These are phyloP conservation scores for Araneus ventricosus DNA, from an alignment of 1,140 invertebrate species.

Conservation along the genomic window DNA sequence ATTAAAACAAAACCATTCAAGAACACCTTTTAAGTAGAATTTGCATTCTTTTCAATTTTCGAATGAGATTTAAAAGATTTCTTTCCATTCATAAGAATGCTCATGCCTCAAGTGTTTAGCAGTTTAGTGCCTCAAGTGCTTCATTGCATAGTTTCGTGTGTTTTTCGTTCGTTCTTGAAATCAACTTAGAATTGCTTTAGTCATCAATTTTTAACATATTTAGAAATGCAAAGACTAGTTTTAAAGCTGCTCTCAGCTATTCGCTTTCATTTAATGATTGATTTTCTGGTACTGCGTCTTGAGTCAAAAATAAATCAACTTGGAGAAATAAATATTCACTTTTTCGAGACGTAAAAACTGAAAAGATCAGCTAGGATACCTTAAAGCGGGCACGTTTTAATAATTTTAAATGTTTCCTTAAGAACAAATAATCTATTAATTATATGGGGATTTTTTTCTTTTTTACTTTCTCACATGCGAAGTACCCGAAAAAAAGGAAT, in stretches of 20 bases:
- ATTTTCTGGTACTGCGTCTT: background rate
- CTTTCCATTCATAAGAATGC: background rate
- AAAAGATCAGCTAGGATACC: too few relatives aligned
- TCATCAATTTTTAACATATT: background rate
- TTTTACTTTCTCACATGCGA: too few relatives aligned
- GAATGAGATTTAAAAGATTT: background rate
- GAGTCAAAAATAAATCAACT: background rate
- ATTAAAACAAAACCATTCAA: background rate
- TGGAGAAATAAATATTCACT: too few relatives aligned
- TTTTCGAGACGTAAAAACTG: too few relatives aligned
- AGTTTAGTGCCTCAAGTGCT: background rate
- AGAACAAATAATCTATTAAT: too few relatives aligned
- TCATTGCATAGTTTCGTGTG: too few relatives aligned
- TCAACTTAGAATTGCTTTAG: background rate
- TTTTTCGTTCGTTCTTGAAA: background rate
- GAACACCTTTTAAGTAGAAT: background rate
- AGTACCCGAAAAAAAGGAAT: too few relatives aligned
- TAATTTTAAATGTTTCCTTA: too few relatives aligned
- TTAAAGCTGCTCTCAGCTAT: background rate
- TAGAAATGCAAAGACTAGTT: background rate
- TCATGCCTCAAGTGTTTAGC: background rate
- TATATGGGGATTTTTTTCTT: too few relatives aligned
- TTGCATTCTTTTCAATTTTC: background rate
- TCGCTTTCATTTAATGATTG: conserved; percentile 13
- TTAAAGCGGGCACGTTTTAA: too few relatives aligned